Conservation (phyloP, 2,888 invertebrate species). For the Pristionchus entomophagus region DNA sequence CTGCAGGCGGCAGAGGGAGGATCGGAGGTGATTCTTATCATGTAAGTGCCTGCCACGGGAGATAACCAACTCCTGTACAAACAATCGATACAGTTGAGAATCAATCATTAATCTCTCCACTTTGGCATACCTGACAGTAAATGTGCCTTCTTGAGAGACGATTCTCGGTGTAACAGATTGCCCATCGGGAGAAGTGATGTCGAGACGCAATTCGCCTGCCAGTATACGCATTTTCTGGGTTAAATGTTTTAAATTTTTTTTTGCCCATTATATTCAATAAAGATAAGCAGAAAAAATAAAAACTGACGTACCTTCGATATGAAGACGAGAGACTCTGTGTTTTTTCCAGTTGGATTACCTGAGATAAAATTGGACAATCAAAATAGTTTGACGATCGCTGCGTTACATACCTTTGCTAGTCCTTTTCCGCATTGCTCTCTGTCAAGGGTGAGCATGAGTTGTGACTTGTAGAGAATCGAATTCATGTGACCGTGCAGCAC, state of each 20-base stretch:
- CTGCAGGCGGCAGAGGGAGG: conserved; percentile 38
- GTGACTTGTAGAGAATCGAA: conserved; percentile 61
- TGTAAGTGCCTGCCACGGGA: conserved; percentile 47
- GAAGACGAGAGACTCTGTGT: not conserved
- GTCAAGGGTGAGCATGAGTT: conserved; percentile 62
- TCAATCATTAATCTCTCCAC: too few species aligned
- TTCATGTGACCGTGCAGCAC: conserved; percentile 47
- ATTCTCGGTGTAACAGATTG: not conserved
- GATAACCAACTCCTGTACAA: too few species aligned
- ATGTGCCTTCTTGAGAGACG: not conserved
- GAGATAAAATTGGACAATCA: too few species aligned
- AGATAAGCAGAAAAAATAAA: too few species aligned
- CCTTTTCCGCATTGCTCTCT: conserved; percentile 35
- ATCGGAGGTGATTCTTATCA: conserved; percentile 35
- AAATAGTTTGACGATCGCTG: too few species aligned
- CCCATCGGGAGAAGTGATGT: not conserved
- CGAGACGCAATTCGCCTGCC: not conserved
- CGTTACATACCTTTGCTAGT: conserved; percentile 40
- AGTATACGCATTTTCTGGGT: too few species aligned
- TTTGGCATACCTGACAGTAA: not conserved
- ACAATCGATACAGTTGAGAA: too few species aligned
- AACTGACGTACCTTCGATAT: conserved; percentile 28
- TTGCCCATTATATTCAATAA: too few species aligned
- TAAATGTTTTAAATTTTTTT: too few species aligned
- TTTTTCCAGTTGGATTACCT: conserved; percentile 23